Percentiles rank a stretch among this genome's conserved stretches.
phyloP scores from a whole-genome alignment of 1,140 invertebrate species.

The Drosophila pseudoobscura region DNA sequence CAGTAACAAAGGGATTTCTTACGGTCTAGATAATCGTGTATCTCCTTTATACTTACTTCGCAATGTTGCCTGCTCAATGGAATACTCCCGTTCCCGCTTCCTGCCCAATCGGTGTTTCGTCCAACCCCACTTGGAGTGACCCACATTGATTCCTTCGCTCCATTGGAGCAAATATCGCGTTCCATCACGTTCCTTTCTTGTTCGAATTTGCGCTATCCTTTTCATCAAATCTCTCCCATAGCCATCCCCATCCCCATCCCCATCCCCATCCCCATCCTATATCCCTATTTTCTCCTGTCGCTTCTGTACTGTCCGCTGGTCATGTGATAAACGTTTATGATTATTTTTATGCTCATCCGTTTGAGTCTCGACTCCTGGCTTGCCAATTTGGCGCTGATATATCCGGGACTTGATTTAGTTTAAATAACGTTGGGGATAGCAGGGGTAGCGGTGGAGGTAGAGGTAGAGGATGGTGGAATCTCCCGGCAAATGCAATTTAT shows the following conservation, averaged over 20 bases:
- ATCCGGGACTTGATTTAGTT: slow-evolving; percentile 72
- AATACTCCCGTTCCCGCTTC: slow-evolving; percentile 7
- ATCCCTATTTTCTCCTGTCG: not conserved
- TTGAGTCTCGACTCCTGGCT: slow-evolving; percentile 55
- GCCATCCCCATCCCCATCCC: not conserved
- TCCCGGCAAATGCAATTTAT: slow-evolving; percentile 68
- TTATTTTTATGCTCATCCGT: slow-evolving; percentile 72
- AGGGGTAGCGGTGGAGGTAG: not conserved
- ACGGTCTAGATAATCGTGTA: not conserved
- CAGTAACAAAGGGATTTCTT: too few relatives aligned
- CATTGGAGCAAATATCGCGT: slow-evolving; percentile 58
- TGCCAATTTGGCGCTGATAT: slow-evolving; percentile 75
- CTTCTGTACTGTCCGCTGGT: slow-evolving; percentile 43
- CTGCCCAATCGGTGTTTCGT: slow-evolving; percentile 20
- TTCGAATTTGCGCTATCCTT: slow-evolving; percentile 62
- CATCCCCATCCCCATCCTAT: not conserved
- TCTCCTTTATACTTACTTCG: not conserved
- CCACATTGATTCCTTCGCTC: slow-evolving; percentile 43
- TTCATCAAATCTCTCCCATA: slow-evolving; percentile 56
- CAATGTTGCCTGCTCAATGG: not conserved
- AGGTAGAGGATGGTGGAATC: not conserved
- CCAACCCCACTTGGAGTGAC: slow-evolving; percentile 37
- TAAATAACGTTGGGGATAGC: slow-evolving; percentile 58
- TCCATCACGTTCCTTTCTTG: slow-evolving; percentile 14
- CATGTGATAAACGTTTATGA: slow-evolving; percentile 79